Percentiles rank a stretch among this genome's conserved stretches.
These are phyloP conservation scores for Rhagonycha lutea DNA, from an alignment of 2,888 invertebrate genomes.

Conservation along the genomic window DNA sequence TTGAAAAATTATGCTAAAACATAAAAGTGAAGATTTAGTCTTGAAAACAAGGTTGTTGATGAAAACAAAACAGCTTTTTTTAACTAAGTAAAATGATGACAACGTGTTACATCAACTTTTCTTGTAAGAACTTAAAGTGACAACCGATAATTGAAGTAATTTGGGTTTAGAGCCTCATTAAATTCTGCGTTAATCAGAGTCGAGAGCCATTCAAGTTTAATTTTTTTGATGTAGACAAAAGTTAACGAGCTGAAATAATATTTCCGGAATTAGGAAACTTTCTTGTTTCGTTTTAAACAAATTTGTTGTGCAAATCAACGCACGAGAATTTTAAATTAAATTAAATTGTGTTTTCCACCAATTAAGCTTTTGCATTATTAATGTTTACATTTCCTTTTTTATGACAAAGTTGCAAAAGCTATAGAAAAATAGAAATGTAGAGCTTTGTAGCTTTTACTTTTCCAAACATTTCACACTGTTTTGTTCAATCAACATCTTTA, in stretches of 20 bases:
- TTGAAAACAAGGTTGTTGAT: neutral
- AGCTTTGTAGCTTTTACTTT: neutral
- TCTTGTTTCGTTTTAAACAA: neutral
- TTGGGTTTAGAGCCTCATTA: neutral
- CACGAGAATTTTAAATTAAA: neutral
- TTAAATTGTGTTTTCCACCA: neutral
- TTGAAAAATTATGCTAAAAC: neutral
- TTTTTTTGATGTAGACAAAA: neutral
- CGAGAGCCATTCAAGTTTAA: neutral
- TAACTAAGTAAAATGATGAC: neutral
- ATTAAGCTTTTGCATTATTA: neutral
- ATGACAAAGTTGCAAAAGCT: neutral
- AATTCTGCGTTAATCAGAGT: neutral
- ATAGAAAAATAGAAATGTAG: neutral
- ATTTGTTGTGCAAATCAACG: neutral
- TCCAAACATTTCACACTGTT: constrained; percentile 7
- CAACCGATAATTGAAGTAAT: neutral
- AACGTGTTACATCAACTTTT: neutral
- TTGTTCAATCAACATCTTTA: constrained; percentile 11
- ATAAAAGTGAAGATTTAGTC: neutral
- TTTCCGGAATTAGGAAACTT: neutral
- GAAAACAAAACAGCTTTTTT: neutral
- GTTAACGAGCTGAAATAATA: neutral
- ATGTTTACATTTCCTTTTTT: neutral
- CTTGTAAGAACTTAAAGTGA: neutral